A percentile compares a stretch with the other conserved stretches of the same genome.
Conservation (phyloP, 2,113 vertebrate species). For the Fukomys damarensis region DNA sequence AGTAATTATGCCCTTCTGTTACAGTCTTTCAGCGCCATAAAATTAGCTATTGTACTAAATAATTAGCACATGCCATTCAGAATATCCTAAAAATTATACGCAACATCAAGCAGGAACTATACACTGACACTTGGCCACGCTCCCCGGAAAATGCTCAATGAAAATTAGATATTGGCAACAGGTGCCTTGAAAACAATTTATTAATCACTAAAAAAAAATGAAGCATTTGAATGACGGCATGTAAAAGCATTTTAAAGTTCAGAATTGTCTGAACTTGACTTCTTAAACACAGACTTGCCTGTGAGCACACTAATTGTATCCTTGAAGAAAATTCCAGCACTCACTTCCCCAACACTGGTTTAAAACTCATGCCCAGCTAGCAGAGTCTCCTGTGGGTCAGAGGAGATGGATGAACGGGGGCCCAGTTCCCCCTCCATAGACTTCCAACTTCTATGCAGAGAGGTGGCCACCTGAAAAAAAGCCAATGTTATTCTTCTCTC, state of each 20-base stretch:
- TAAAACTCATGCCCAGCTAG: rapidly evolving
- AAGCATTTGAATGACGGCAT: slow-evolving; percentile 78
- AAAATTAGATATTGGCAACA: slow-evolving; percentile 87
- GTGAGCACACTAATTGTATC: slow-evolving; percentile 77
- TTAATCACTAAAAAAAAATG: slow-evolving; percentile 77
- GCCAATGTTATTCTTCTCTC: rapidly evolving
- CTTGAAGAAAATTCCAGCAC: slow-evolving; percentile 72
- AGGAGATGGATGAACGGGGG: not conserved
- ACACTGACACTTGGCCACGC: slow-evolving; percentile 83
- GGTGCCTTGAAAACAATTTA: slow-evolving; percentile 85
- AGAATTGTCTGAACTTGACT: slow-evolving; percentile 83
- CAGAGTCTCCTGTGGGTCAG: not conserved
- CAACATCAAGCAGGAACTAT: slow-evolving; percentile 90
- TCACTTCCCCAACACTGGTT: slow-evolving; percentile 52
- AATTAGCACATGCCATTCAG: slow-evolving; percentile 92
- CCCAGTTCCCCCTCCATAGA: not conserved
- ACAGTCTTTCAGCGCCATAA: slow-evolving; percentile 86
- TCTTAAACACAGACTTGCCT: slow-evolving; percentile 80
- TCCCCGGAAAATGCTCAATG: slow-evolving; percentile 83
- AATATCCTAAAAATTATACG: slow-evolving; percentile 90
- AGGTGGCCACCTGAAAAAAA: not conserved
- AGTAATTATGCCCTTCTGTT: slow-evolving; percentile 90
- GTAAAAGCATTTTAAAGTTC: slow-evolving; percentile 81
- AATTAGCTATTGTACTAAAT: slow-evolving; percentile 91
- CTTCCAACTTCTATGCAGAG: not conserved